A percentile compares a stretch with the other conserved stretches of the same genome.
These are phyloP conservation scores for Scelioninae gen. 1 DNA, from an alignment of 2,888 invertebrate species.

Conservation along the genomic window DNA sequence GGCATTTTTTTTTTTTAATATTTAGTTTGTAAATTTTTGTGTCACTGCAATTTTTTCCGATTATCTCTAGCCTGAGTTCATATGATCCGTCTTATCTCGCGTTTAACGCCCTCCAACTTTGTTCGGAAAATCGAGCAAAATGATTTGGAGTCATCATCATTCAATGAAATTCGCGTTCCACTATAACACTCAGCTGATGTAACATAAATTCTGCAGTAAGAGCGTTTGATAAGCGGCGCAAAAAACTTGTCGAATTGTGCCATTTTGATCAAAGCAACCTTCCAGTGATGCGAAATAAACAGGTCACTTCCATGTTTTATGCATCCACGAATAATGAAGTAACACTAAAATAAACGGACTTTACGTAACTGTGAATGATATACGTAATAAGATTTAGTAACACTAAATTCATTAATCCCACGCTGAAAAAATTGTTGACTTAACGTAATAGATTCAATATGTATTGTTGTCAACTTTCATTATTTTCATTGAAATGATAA, in stretches of 20 bases:
- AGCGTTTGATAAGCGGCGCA: background rate
- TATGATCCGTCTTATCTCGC: constrained; percentile 13
- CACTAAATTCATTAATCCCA: constrained; percentile 38
- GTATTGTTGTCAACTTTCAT: too few relatives aligned
- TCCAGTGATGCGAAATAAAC: constrained; percentile 51
- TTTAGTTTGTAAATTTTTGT: too few relatives aligned
- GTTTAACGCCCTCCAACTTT: too few relatives aligned
- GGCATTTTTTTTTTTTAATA: too few relatives aligned
- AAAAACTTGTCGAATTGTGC: constrained; percentile 25
- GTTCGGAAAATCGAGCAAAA: too few relatives aligned
- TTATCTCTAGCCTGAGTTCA: background rate
- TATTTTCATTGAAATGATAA: too few relatives aligned
- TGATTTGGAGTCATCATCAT: constrained; percentile 2
- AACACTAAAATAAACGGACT: constrained; percentile 41
- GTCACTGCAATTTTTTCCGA: constrained; percentile 9
- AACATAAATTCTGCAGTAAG: background rate
- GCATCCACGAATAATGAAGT: constrained; percentile 53
- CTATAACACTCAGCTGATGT: constrained; percentile 1
- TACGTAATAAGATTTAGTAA: constrained; percentile 40
- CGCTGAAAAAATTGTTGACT: constrained; percentile 1
- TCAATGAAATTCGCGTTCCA: background rate
- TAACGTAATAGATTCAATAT: too few relatives aligned
- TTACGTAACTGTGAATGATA: constrained; percentile 49
- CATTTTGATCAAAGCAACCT: constrained; percentile 39
- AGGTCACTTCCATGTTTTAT: constrained; percentile 60